A percentile compares a stretch with the other conserved stretches of the same genome.
These are phyloP conservation scores for Rotaria sp. DNA, from an alignment of 2,888 invertebrate species.

Conservation along the genomic window DNA sequence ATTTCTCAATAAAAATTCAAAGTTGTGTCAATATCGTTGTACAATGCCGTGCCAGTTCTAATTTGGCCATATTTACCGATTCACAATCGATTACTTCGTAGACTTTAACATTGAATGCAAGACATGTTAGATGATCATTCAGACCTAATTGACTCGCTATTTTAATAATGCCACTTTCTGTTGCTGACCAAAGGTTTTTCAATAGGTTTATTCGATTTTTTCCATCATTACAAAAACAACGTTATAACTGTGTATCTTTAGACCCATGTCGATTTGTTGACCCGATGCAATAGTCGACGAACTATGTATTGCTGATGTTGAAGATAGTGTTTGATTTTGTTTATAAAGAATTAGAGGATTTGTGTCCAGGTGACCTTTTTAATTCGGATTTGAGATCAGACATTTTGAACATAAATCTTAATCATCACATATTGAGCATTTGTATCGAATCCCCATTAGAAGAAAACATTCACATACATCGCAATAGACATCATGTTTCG, in stretches of 20 bases:
- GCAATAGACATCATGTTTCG: background rate
- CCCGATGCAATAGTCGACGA: too few species aligned
- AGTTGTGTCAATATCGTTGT: background rate
- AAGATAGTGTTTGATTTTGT: too few species aligned
- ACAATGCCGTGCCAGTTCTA: background rate
- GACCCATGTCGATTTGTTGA: too few species aligned
- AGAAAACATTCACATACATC: background rate
- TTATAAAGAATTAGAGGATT: background rate
- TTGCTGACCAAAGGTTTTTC: conserved; percentile 4
- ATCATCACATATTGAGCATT: background rate
- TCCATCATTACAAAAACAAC: background rate
- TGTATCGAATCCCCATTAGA: background rate
- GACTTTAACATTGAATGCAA: conserved; percentile 2
- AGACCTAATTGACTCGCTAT: background rate
- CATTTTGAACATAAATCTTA: background rate
- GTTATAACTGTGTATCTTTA: background rate
- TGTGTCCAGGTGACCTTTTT: background rate
- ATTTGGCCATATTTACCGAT: background rate
- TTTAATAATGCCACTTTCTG: background rate
- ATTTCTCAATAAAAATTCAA: background rate
- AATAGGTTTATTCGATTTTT: background rate
- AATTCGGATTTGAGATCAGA: background rate
- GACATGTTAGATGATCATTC: background rate
- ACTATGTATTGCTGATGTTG: too few species aligned
- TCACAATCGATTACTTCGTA: background rate